These are phyloP conservation scores for Ceratosolen fusciceps DNA, from an alignment of 1,140 invertebrate species.

Conservation along the genomic window DNA sequence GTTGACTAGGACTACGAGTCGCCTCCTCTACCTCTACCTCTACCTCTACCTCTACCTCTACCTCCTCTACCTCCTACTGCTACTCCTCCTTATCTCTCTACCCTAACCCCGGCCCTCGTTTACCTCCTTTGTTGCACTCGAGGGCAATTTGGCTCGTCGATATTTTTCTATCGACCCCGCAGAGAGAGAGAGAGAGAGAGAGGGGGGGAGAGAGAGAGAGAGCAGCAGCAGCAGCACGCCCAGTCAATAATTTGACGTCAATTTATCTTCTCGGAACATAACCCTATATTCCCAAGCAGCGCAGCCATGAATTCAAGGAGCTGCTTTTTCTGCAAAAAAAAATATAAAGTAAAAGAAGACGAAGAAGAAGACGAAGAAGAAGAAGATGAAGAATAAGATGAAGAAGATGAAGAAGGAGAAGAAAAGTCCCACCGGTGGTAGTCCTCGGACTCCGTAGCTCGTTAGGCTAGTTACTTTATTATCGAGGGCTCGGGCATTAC, in stretches of 20 bases:
- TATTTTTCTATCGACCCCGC: slow-evolving; percentile 18
- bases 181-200: too few species aligned
- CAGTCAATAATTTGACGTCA: slow-evolving; percentile 27
- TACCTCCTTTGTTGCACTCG: slow-evolving; percentile 16
- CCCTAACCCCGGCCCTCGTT: too few species aligned
- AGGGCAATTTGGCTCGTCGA: slow-evolving; percentile 15
- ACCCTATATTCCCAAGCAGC: not conserved
- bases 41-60: not conserved
- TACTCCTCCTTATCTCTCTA: slow-evolving; percentile 1
- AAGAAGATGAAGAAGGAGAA: too few species aligned
- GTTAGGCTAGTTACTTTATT: not conserved
- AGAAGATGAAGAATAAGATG: too few species aligned
- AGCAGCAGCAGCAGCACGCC: too few species aligned
- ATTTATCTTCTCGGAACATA: slow-evolving; percentile 19
- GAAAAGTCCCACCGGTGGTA: too few species aligned
- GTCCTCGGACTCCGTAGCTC: too few species aligned
- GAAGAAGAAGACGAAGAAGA: too few species aligned
- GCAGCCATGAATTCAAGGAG: slow-evolving; percentile 8
- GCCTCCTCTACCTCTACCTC: not conserved
- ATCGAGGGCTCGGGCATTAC: too few species aligned
- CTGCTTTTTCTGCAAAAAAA: not conserved
- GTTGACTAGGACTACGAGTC: too few species aligned
- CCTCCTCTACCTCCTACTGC: not conserved
- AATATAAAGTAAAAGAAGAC: too few species aligned
- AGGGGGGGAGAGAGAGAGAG: too few species aligned